Percentiles rank a stretch among this genome's conserved stretches.
Evolutionary conservation across 2,113 vertebrate genomes (phyloP).

Genomic region (Chlamydotis undulata): DNA sequence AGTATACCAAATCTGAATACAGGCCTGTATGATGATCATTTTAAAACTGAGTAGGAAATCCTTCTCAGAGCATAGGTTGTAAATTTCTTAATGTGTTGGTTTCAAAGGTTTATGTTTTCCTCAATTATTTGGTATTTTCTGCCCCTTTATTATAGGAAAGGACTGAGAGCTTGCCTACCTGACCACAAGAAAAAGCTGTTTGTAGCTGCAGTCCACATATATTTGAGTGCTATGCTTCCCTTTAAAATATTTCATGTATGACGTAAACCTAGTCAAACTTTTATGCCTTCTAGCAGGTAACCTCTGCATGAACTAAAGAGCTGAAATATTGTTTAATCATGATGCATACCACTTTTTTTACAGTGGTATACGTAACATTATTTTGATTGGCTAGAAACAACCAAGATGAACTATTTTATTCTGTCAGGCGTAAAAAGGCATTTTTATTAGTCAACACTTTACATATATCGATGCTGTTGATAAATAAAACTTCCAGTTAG

Average conservation of each 20-base stretch:
- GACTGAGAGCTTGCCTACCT: conserved; percentile 60
- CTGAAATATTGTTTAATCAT: conserved; percentile 87
- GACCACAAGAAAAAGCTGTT: conserved; percentile 67
- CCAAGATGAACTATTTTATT: conserved; percentile 71
- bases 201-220: conserved; percentile 61
- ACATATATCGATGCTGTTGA: not conserved
- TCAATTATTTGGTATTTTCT: conserved; percentile 45
- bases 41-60: not conserved
- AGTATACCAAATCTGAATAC: not conserved
- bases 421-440: not conserved
- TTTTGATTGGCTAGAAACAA: conserved; percentile 70
- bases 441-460: conserved; percentile 43
- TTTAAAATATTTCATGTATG: conserved; percentile 80
- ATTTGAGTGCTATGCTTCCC: conserved; percentile 73
- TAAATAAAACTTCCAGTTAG: not conserved
- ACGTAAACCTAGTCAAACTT: conserved; percentile 86
- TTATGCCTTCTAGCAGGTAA: conserved; percentile 82
- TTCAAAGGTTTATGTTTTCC: conserved; percentile 46
- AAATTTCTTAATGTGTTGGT: conserved; percentile 17
- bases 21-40: not conserved
- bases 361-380: conserved; percentile 70
- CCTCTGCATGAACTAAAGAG: conserved; percentile 83
- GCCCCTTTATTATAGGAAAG: conserved; percentile 53
- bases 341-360: conserved; percentile 70
- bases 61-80: conserved; percentile 33